Evolutionary conservation across 2,113 vertebrate genomes (phyloP).

Genomic region (Ageneiosus marmoratus): DNA sequence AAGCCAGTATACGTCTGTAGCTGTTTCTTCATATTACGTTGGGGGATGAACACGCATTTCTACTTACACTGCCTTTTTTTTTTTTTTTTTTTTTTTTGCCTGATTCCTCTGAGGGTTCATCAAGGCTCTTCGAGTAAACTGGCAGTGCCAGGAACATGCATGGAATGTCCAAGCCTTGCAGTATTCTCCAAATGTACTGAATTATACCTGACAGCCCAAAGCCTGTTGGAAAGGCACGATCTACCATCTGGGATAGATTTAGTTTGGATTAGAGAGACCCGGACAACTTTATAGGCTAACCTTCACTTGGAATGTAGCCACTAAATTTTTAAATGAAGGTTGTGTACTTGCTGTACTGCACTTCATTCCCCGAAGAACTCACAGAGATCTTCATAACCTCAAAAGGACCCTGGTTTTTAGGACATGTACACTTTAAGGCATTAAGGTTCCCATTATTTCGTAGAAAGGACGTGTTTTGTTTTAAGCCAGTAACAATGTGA

Average conservation of each 20-base stretch:
- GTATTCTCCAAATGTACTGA: slow-evolving; percentile 66
- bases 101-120: slow-evolving; percentile 25
- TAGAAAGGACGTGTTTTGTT: not conserved
- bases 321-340: slow-evolving; percentile 47
- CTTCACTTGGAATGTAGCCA: slow-evolving; percentile 45
- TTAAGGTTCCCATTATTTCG: not conserved
- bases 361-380: slow-evolving; percentile 13
- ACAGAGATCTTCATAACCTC: slow-evolving; percentile 11
- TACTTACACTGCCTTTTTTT: not conserved
- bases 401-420: not conserved
- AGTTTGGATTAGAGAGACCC: slow-evolving; percentile 62
- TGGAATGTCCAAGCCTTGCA: slow-evolving; percentile 68
- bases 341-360: not conserved
- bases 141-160: slow-evolving; percentile 65
- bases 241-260: slow-evolving; percentile 67
- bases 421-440: not conserved
- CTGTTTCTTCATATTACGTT: not conserved
- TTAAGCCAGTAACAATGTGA: slow-evolving; percentile 13
- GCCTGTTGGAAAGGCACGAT: slow-evolving; percentile 65
- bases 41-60: not conserved
- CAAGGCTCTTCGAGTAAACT: slow-evolving; percentile 42
- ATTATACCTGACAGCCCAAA: slow-evolving; percentile 70
- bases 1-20: not conserved
- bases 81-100: slow-evolving; percentile 2
- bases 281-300: slow-evolving; percentile 51